These are phyloP conservation scores for Microcebus ravelobensis DNA, from an alignment of 2,113 vertebrate genomes.

Conservation along the genomic window DNA sequence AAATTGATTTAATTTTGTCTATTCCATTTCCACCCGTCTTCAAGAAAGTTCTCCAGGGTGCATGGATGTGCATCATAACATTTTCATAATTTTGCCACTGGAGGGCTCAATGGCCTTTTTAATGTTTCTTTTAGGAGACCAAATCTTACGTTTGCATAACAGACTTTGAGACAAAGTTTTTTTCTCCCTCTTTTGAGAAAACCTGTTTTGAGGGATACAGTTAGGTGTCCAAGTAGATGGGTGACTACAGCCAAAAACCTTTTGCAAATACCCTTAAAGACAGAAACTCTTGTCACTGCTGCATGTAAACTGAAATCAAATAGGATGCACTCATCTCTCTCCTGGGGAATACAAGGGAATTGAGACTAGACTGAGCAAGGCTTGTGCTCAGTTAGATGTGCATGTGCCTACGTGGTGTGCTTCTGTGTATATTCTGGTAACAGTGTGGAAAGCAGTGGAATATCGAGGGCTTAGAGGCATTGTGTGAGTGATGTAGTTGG, in stretches of 20 bases:
- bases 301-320: neutral
- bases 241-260: neutral
- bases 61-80: neutral
- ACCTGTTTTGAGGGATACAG: neutral
- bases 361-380: neutral
- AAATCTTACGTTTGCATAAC: neutral
- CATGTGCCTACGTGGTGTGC: fast-evolving
- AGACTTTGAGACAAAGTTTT: neutral
- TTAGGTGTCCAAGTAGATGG: neutral
- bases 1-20: neutral
- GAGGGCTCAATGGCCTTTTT: conserved; percentile 45
- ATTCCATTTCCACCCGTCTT: neutral
- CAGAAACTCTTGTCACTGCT: neutral
- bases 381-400: neutral
- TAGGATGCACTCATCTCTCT: neutral
- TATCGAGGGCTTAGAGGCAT: neutral
- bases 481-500: neutral
- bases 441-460: fast-evolving
- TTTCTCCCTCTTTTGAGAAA: conserved; percentile 16
- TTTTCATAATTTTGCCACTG: conserved; percentile 68
- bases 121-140: neutral
- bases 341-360: neutral
- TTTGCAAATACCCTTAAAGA: neutral
- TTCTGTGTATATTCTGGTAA: neutral
- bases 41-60: neutral